Evolutionary conservation across 1,140 invertebrate species (phyloP).

Genomic region (Babylonia areolata): DNA sequence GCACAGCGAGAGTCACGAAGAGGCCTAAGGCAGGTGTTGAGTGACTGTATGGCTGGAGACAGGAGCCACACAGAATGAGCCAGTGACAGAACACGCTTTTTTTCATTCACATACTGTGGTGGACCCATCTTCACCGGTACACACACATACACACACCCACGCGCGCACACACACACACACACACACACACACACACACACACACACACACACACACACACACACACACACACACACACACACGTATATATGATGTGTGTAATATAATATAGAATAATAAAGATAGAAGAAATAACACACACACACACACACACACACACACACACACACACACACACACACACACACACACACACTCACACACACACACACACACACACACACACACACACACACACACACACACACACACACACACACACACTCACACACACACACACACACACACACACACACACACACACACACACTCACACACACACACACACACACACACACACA

Average conservation of each 20-base stretch:
- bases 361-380: background rate
- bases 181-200: background rate
- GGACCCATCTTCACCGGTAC: background rate
- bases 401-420: background rate
- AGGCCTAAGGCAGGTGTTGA: no score
- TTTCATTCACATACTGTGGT: no score
- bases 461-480: background rate
- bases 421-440: constrained; percentile 11
- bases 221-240: background rate
- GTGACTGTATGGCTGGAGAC: no score
- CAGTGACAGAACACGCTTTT: no score
- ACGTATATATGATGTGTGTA: no score
- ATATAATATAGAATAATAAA: no score
- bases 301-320: constrained; percentile 18
- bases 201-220: background rate
- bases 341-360: background rate
- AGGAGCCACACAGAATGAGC: no score
- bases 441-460: constrained; percentile 12
- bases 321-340: constrained; percentile 10
- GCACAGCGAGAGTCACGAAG: no score
- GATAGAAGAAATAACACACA: no score
- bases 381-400: background rate
- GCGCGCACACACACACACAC: background rate
- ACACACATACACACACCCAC: background rate
- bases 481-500: background rate